Evolutionary conservation across 2,888 invertebrate species (phyloP), one percentile per base, ranked within the genome.

Genomic region (Cenopis cana): DNA sequence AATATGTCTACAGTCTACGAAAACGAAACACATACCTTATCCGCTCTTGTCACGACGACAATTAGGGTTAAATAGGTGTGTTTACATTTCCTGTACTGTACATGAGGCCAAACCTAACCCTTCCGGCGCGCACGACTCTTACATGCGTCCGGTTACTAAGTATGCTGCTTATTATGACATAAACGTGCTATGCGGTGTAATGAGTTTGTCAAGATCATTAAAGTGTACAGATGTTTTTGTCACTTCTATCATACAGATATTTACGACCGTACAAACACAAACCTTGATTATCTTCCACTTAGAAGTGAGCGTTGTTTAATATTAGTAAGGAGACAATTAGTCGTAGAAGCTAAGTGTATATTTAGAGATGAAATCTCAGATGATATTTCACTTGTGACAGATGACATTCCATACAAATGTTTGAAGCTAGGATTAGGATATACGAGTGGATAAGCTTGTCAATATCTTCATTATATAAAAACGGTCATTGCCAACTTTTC

Each of bases 311-410:
- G n/a, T 60, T 12, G 12, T 33, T 64, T 50, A 61, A 55, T 66
- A 68, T 68, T 68, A 68, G 67, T 68, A 68, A 68, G 67, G 67
- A 68, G 67, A 68, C 36, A 52, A 59, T 52, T 68, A 68, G 36
- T 38, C 24, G 24, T 4, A 59, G 50, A 59, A 12, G 8, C 17
- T 46, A 56, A 20, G 57, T 36, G 18, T 20, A 50, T 24, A 10
- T 41, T 41, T 18, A 52, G 49, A 12, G 49, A 18, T 62, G 12
- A 12, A 18, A 17, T 33, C 12, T 4, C 24, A 60, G 60, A 24
- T 17, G n/a, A 59, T 24, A 4, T 24, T 60, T 60, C 24, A 60
- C 60, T 17, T 46, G 29, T 60, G 46, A 46, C 60, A 60, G n/a
- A 60, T 60, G 60, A 60, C 60, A 60, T 59, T 29, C 46, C 18